Evolutionary conservation across 2,797 vertebrate species (phyloP).

Genomic region (Siniperca undulata): DNA sequence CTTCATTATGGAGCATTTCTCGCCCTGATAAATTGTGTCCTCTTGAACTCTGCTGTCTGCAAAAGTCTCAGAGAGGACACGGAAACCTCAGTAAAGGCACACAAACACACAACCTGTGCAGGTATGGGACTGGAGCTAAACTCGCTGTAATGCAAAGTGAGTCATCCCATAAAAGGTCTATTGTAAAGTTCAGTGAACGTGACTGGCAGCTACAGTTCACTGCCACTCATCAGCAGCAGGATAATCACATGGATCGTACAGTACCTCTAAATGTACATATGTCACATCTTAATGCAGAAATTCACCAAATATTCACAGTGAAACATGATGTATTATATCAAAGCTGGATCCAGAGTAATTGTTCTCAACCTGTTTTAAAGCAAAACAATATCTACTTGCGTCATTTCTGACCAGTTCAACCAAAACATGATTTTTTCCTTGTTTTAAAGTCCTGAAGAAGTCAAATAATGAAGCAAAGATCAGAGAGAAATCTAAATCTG

Average conservation of each 20-base stretch:
- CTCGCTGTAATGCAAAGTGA: constrained; percentile 39
- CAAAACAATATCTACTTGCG: not conserved
- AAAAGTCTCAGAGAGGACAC: constrained; percentile 7
- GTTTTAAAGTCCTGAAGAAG: not conserved
- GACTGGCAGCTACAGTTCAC: constrained; percentile 11
- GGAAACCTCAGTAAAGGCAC: not conserved
- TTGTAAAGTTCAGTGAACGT: constrained; percentile 18
- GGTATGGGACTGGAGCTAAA: not conserved
- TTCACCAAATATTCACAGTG: not conserved
- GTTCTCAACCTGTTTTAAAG: not conserved
- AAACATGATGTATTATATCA: not conserved
- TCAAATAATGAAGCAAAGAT: not conserved
- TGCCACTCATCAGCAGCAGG: not conserved
- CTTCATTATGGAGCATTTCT: constrained; percentile 1
- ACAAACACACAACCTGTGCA: constrained; percentile 23
- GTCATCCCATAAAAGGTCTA: constrained; percentile 33
- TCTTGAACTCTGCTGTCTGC: constrained; percentile 10
- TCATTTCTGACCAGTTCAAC: not conserved
- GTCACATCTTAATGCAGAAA: not conserved
- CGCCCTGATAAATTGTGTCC: not conserved
- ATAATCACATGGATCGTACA: not conserved
- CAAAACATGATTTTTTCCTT: too few species aligned
- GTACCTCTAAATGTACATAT: not conserved
- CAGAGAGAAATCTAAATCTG: not conserved
- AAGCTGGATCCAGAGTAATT: not conserved